Base-by-base conservation (phyloP, 2,888 invertebrate genomes). In the Diaprepes abbreviatus region DNA sequence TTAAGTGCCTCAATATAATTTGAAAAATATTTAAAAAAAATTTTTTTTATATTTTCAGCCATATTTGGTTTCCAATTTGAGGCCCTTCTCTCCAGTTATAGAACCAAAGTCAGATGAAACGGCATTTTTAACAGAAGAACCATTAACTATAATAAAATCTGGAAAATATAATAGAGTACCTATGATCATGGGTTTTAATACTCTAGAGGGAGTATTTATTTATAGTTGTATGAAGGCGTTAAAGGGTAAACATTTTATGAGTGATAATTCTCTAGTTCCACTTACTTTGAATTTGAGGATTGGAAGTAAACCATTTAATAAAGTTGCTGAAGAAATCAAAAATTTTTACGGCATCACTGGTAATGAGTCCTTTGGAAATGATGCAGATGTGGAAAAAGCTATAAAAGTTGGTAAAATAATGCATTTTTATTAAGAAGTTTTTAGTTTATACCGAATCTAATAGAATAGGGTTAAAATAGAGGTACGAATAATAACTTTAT, bases 161-260 rank as follows among this genome's bases (percentile, higher is more conserved):
- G 83, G 83, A 16, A 77, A 74, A 38, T 80, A 79, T 68, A 81
- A 79, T 43, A 79, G 83, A 57, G 80, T 85, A 12, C 84, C 85
- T 1, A 71, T 83, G 19, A 79, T 85, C 0, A 79, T 83, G 38
- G 84, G 85, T 6, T 82, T 79, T 52, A 83, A 77, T 21, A 75
- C 78, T 2, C 73, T 77, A 43, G 85, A 85, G 74, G 85, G 84
- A 4, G 74, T 83, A 33, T 73, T 83, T 12, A 76, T 79, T 16
- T 64, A 63, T 35, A n/a, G 14, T 5, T 28, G 10, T 14, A 50
- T 64, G 21, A 57, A 50, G 28, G 1, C 21, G 16, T 3, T n/a
- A 21, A 16, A 45, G 9, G 6, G 2, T 6, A 10, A 55, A 1
- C 12, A 58, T 7, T 64, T 63, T 19, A 38, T 69, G 24, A 2